These are phyloP conservation scores for Melieria omissa DNA, from an alignment of 2,888 invertebrate species.

Conservation along the genomic window DNA sequence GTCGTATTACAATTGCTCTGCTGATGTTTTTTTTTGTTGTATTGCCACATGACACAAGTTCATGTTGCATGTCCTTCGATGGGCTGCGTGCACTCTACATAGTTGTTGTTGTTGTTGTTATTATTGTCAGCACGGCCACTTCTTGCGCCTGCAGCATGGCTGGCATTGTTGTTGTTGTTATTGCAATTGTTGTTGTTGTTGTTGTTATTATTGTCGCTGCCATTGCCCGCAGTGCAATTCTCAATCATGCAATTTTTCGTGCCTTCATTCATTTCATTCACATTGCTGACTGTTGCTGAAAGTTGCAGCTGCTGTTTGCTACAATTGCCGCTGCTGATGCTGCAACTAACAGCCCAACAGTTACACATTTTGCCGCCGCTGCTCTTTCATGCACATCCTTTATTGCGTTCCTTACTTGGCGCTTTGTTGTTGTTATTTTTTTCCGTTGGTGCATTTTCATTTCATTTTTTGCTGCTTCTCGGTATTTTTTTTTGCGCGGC, in stretches of 20 bases:
- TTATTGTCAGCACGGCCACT: too few relatives aligned
- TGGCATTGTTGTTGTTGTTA: too few relatives aligned
- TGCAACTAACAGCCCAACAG: not conserved
- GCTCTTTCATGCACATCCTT: not conserved
- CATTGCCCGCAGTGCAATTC: conserved; percentile 55
- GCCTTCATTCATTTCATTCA: conserved; percentile 46
- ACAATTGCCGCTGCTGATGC: conserved; percentile 23
- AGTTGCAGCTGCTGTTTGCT: conserved; percentile 24
- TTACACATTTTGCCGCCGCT: not conserved
- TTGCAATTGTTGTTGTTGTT: too few relatives aligned
- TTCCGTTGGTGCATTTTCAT: not conserved
- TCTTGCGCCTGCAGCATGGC: too few relatives aligned
- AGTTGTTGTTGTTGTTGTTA: too few relatives aligned
- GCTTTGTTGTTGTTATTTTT: not conserved
- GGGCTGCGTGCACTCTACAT: too few relatives aligned
- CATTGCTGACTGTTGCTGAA: conserved; percentile 25
- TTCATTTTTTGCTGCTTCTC: conserved; percentile 20
- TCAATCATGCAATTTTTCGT: conserved; percentile 52
- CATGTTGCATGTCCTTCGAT: too few relatives aligned
- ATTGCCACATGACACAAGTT: too few relatives aligned
- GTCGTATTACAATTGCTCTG: not conserved
- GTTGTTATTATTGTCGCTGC: not conserved
- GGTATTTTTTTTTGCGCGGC: conserved; percentile 21
- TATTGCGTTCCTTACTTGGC: too few relatives aligned
- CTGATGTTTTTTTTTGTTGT: conserved; percentile 18